These are phyloP conservation scores for Megaceryle alcyon DNA, from an alignment of 2,797 vertebrate species.

Conservation along the genomic window DNA sequence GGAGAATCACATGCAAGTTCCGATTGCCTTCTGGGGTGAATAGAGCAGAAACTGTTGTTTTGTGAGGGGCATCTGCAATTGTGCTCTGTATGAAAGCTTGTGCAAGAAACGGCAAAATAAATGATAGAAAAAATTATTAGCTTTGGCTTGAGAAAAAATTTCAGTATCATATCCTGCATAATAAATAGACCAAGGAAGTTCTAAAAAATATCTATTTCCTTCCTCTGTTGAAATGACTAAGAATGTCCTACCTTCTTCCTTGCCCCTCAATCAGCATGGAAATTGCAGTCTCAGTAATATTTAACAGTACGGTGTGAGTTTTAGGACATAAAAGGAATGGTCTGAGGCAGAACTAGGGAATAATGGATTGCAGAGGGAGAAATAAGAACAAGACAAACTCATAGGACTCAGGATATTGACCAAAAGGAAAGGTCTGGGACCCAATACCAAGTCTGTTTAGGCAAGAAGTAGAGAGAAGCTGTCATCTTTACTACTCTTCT, in stretches of 20 bases:
- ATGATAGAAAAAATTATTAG: background rate
- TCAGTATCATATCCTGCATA: background rate
- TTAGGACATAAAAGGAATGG: background rate
- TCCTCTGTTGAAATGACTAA: background rate
- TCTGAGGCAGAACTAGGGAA: background rate
- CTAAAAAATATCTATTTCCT: background rate
- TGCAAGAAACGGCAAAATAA: background rate
- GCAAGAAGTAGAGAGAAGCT: background rate
- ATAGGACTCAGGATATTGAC: background rate
- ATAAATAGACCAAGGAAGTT: background rate
- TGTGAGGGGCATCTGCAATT: background rate
- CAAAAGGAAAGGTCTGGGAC: background rate
- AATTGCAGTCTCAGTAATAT: background rate
- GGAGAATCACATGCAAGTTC: background rate
- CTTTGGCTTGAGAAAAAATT: background rate
- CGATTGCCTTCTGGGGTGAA: background rate
- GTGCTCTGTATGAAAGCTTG: background rate
- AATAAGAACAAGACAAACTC: background rate
- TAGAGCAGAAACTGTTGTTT: background rate
- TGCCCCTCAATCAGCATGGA: background rate
- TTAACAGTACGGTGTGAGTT: background rate
- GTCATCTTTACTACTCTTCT: background rate
- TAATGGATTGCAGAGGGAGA: background rate
- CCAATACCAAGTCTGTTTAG: background rate
- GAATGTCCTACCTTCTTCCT: background rate